Conservation (phyloP, 2,888 invertebrate genomes). For the Fragum fragum region DNA sequence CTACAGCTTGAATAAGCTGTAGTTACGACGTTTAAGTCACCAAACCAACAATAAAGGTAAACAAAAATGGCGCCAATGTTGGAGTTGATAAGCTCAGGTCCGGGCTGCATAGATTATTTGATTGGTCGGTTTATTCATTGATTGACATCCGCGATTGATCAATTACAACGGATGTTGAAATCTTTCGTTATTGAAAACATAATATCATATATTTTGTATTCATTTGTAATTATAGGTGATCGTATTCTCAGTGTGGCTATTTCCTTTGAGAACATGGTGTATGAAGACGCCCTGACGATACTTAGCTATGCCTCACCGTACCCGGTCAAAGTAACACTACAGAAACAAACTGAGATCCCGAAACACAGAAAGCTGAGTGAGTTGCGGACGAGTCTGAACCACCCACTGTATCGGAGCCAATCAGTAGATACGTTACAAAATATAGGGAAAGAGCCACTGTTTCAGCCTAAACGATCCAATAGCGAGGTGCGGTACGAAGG, state of each 20-base stretch:
- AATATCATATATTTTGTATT: not conserved
- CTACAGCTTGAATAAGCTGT: too few relatives aligned
- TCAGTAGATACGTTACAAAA: conserved; percentile 90
- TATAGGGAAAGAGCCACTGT: conserved; percentile 50
- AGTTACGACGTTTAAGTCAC: too few relatives aligned
- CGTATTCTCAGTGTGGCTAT: conserved; percentile 95
- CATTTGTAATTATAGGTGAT: conserved; percentile 90
- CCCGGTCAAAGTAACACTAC: conserved; percentile 91
- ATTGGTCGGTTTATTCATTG: too few relatives aligned
- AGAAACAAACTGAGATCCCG: conserved; percentile 88
- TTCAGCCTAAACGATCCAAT: conserved; percentile 73
- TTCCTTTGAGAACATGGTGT: conserved; percentile 95
- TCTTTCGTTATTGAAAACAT: too few relatives aligned
- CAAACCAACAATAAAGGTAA: too few relatives aligned
- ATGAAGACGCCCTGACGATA: conserved; percentile 96
- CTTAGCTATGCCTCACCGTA: conserved; percentile 97
- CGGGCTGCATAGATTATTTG: too few relatives aligned
- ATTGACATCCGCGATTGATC: too few relatives aligned
- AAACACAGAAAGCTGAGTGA: conserved; percentile 77
- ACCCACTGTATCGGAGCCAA: conserved; percentile 93
- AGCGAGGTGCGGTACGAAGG: conserved; percentile 74
- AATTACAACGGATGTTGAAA: too few relatives aligned
- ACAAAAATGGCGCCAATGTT: too few relatives aligned
- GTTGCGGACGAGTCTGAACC: conserved; percentile 89
- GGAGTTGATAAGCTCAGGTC: too few relatives aligned